Base-by-base conservation (phyloP, 1,140 invertebrate species). In the Magallana ariakensis region DNA sequence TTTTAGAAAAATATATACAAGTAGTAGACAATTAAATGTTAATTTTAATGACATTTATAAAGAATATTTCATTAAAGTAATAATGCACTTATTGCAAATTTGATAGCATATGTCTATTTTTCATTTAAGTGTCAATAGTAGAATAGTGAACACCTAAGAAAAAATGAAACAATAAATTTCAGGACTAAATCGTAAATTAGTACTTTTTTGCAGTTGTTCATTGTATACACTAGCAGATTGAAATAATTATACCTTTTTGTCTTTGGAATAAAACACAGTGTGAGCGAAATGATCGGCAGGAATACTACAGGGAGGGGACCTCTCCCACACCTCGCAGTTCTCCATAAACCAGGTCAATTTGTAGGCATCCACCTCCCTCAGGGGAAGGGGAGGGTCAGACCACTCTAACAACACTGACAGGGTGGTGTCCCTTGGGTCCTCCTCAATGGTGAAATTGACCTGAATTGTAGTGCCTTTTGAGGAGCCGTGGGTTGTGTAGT, bases 281-380 rank as follows among this genome's bases (percentile, higher is more conserved):
- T 85, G 53, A 1, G 56, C 87, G 55, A 84, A 90, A 54, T 89
- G 87, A n/a, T 92, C 88, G 1, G 83, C 58, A 2, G 90, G 88
- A 55, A 88, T 60, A 9, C 57, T 70, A 58, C 91, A 92, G 11
- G 58, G 46, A 53, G 89, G 88, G 13, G 85, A 56, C 22, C 85
- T 81, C 10, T 87, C 86, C 62, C 88, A 88, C 15, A 90, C 84
- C 16, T 87, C 83, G 80, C 91, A 92, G n/a, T 89, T 66, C 57
- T 87, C 70, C 22, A 90, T 80, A 60, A 89, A 90, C 66, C 86
- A 87, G n/a, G 87, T 57, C 10, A 92, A 84, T 8, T 80, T 62
- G 84, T 92, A 92, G 11, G 86, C 54, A 13, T 90, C 80, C 16
- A 46, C 33, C 9, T 60, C 33, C 4, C 70, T 75, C 19, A n/a